Percentiles rank a stretch among this genome's conserved stretches.
Evolutionary conservation across 35 echinoderm and acorn worm species (phyloP).

Genomic region (Apostichopus japonicus): DNA sequence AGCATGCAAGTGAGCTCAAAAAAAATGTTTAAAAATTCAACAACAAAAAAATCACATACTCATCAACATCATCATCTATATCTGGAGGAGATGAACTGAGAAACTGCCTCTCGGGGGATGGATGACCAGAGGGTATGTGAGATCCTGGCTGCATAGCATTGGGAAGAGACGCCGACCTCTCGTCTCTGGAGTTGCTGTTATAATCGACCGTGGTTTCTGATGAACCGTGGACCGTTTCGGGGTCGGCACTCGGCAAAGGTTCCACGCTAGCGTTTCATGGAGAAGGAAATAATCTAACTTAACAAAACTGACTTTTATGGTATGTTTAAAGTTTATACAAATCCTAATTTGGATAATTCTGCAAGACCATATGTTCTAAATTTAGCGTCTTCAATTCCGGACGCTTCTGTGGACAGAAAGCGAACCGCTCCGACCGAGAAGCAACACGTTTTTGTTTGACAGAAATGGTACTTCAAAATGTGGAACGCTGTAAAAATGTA

Average conservation of each 20-base stretch:
- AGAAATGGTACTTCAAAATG: no score
- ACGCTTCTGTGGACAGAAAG: no score
- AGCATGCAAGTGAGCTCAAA: no score
- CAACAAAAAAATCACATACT: neutral
- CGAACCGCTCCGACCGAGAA: no score
- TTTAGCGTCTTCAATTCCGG: no score
- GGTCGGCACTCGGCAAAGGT: neutral
- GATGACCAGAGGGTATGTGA: neutral
- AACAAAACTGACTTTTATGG: no score
- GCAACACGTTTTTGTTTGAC: no score
- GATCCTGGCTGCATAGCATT: neutral
- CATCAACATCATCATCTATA: neutral
- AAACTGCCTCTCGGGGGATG: slow-evolving; percentile 24
- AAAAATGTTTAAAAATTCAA: no score
- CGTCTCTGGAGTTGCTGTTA: slow-evolving; percentile 41
- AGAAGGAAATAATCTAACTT: neutral
- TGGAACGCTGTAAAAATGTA: no score
- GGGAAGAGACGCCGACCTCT: neutral
- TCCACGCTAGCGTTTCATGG: slow-evolving; percentile 7
- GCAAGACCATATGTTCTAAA: no score
- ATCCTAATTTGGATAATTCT: no score
- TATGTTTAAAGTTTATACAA: no score
- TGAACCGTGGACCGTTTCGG: neutral
- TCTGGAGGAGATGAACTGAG: slow-evolving; percentile 41
- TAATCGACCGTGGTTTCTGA: slow-evolving; percentile 5